Base-by-base conservation (phyloP, 2,113 vertebrate species). In the Pomatorhinus ruficollis region DNA sequence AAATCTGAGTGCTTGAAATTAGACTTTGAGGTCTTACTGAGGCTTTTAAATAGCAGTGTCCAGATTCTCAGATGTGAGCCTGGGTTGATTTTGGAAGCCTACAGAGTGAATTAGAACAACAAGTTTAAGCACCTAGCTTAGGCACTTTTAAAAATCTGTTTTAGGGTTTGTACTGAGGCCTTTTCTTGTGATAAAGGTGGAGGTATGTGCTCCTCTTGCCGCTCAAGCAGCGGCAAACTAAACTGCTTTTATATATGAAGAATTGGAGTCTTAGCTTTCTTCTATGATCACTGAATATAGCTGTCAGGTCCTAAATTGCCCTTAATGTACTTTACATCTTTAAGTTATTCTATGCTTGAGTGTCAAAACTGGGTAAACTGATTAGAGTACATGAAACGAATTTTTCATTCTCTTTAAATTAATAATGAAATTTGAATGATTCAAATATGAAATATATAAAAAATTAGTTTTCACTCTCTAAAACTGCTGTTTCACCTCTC, bases 1-100 rank as follows among this genome's bases (percentile, higher is more conserved):
- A 84, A 79, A 87, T 78, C 53, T 81, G 69, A 94, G 57, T 59
- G 74, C 80, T 93, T 90, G 89, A 87, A 96, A 89, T 95, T 87
- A 80, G 74, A 45, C 69, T 93, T 85, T 88, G 66, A 78, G 52
- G 69, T 87, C 76, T 89, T 79, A 92, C 63, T 59, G 52, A 56
- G 82, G 70, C 87, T 92, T 96, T 94, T 96, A 82, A 94, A 87
- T 39, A 90, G 23, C 61, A 19, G 16, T 23, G 59, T 78, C 53
- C 24, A 72, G 21, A 49, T 72, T 89, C 42, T 89, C 82, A 50
- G 54, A 87, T 89, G 54, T 54, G 39, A 89, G 56, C 44, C 28
- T 5, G 6, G 31, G 61, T 47, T 89, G 76, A 70, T 85, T 90
- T 94, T 81, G n/a, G 61, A 87, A 93, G 64, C 39, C 53, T 70